Evolutionary conservation across 2,797 vertebrate genomes (phyloP), one percentile per base, ranked within the genome.

Genomic region (Neosilurus hyrtlii): DNA sequence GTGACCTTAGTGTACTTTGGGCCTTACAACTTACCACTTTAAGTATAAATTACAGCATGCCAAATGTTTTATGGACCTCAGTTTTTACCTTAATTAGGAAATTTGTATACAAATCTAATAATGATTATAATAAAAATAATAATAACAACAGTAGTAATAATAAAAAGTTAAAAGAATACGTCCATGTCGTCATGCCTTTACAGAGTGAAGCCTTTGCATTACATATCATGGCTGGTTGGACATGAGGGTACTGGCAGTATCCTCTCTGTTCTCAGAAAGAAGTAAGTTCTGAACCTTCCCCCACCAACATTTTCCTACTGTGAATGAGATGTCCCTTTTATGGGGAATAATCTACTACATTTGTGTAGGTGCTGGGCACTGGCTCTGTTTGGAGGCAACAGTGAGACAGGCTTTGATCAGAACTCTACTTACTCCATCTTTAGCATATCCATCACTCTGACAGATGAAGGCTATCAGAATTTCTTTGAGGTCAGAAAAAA

Each of bases 391-490:
- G 97, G 97, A 90, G 97, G 97, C 86, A 99, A 99, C 91, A 96
- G 95, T 86, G 97, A 97, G 88, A 96, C 96, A 0, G 97, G 97
- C 20, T 98, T 98, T 86, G 96, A 99, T 67, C 97, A 99, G 90
- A 99, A 99, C 90, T 91, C 96, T 76, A 98, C 97, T 43, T 98
- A 98, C 86, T 98, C 97, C 72, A 95, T 98, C 90, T 99, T 99
- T 91, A 96, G 95, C 89, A 94, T 99, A 90, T 97, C 96, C 86
- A 96, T 99, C 88, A 98, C 96, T 1, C 90, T 99, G 87, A 99
- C 97, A 0, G 95, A 98, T 87, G 94, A 97, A 83, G 97, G 97
- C 81, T 96, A 94, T 90, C 95, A 96, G 80, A 96, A 97, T 90
- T 95, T 97, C 88, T 96, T 96, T 6, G 94, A 97, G 96, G 97